Conservation (phyloP, 2,113 vertebrate species). For the Stigmatopora nigra region DNA sequence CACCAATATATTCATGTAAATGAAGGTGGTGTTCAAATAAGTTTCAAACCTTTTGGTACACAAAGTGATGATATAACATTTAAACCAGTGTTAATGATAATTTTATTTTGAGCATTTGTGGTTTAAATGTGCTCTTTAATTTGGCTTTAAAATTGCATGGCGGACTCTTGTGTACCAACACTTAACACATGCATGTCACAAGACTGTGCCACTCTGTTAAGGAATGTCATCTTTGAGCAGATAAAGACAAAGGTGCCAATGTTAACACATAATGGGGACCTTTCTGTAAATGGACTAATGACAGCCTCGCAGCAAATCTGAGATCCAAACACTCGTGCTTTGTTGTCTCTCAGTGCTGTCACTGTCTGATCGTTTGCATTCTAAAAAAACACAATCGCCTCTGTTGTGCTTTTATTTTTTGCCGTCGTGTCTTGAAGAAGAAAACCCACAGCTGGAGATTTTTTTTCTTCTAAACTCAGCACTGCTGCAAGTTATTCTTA, state of each 20-base stretch:
- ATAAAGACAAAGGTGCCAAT: conserved; percentile 17
- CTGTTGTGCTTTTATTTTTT: conserved; percentile 33
- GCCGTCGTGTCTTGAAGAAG: conserved; percentile 43
- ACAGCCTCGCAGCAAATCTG: conserved; percentile 24
- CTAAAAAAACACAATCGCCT: conserved; percentile 35
- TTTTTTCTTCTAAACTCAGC: conserved; percentile 8
- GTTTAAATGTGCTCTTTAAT: neutral
- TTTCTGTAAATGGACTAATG: conserved; percentile 26
- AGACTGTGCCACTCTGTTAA: conserved; percentile 34
- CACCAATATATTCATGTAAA: no score
- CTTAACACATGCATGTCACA: conserved; percentile 37
- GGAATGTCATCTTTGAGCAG: conserved; percentile 40
- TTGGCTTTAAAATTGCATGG: neutral
- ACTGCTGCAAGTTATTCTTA: conserved; percentile 41
- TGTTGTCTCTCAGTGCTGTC: conserved; percentile 33
- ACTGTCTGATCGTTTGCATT: conserved; percentile 58
- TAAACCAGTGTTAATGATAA: neutral
- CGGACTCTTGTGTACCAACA: conserved; percentile 30
- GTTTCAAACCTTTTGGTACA: neutral
- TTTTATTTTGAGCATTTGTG: neutral
- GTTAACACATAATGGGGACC: conserved; percentile 4
- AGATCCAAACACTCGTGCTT: conserved; percentile 48
- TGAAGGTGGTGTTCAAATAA: no score
- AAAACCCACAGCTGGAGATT: conserved; percentile 50
- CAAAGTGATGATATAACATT: neutral